Evolutionary conservation across 2,888 invertebrate genomes (phyloP), one percentile per base, ranked within the genome.

Genomic region (Spisula solida): DNA sequence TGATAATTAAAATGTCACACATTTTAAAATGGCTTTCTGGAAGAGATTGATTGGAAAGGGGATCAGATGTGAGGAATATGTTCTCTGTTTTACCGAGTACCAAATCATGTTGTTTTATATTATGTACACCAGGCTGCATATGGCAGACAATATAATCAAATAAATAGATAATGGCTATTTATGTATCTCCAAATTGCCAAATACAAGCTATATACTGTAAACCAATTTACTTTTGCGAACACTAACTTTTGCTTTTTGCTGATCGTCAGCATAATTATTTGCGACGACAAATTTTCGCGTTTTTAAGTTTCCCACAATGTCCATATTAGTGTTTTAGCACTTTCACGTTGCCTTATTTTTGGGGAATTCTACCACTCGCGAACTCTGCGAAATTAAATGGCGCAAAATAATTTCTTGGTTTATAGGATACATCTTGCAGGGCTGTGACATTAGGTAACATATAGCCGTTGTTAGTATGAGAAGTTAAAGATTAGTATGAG

Each of bases 141-240:
- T 31, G 29, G 31, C 29, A 70, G 70, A 70, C 70, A 29, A 29
- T 70, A n/a, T 31, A 70, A 70, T 70, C n/a, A 31, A 70, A 70
- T 70, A 31, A 75, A 34, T 75, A 31, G 75, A 16, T 75, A 75
- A 75, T 31, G 34, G 12, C 8, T 31, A 31, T 75, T 18, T 66
- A 66, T n/a, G 56, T 20, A 66, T 25, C 25, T 25, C 8, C 4
- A 12, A 20, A 56, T 1, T 5, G 56, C n/a, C 56, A 20, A 16
- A 66, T 66, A n/a, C n/a, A 25, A 66, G 25, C 25, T 25, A 51
- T 51, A 51, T 0, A 25, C 60, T 5, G 41, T 41, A 2, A 41
- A 8, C 2, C 41, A 41, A 5, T n/a, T n/a, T n/a, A n/a, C n/a
- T n/a, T n/a, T n/a, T n/a, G n/a, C n/a, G n/a, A n/a, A n/a, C n/a